Evolutionary conservation across 1,140 invertebrate genomes (phyloP).

Genomic region (Mesaphorura yosii): DNA sequence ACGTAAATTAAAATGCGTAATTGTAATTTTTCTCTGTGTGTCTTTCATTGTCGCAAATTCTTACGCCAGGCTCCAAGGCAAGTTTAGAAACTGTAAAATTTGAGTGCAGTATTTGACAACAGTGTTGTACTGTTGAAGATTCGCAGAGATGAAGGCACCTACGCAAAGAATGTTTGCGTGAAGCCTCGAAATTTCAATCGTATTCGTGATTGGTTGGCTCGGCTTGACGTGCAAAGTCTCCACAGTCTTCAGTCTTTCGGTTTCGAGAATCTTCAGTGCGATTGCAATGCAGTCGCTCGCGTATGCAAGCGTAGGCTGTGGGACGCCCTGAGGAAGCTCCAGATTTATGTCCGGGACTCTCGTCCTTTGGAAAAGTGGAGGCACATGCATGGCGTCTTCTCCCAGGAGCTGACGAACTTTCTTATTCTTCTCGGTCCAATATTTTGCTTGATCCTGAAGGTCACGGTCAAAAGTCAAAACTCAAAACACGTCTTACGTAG

Average conservation of each 20-base stretch:
- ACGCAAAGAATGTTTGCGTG: constrained; percentile 23
- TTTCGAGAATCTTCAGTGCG: constrained; percentile 52
- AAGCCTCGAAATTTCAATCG: constrained; percentile 17
- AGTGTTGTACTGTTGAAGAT: constrained; percentile 14
- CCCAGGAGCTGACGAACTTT: constrained; percentile 51
- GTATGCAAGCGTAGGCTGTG: constrained; percentile 78
- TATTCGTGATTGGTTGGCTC: constrained; percentile 18
- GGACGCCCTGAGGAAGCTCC: constrained; percentile 37
- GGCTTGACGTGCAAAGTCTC: constrained; percentile 5
- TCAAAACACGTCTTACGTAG: too few species aligned
- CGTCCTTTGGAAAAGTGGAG: neutral
- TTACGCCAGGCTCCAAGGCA: neutral
- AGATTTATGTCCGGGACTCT: neutral
- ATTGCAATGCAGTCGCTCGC: constrained; percentile 75
- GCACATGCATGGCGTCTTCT: too few species aligned
- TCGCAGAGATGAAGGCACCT: constrained; percentile 18
- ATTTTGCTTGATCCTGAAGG: constrained; percentile 21
- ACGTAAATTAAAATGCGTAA: too few species aligned
- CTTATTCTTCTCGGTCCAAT: constrained; percentile 33
- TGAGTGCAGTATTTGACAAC: constrained; percentile 1
- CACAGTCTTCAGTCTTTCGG: neutral
- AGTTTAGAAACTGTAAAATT: neutral
- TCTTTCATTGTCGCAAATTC: too few species aligned
- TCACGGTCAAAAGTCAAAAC: too few species aligned
- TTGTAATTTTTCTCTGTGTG: too few species aligned